Percentiles rank a stretch among this genome's conserved stretches.
phyloP scores from a whole-genome alignment of 2,888 invertebrate genomes.

The Hyposoter didymator region DNA sequence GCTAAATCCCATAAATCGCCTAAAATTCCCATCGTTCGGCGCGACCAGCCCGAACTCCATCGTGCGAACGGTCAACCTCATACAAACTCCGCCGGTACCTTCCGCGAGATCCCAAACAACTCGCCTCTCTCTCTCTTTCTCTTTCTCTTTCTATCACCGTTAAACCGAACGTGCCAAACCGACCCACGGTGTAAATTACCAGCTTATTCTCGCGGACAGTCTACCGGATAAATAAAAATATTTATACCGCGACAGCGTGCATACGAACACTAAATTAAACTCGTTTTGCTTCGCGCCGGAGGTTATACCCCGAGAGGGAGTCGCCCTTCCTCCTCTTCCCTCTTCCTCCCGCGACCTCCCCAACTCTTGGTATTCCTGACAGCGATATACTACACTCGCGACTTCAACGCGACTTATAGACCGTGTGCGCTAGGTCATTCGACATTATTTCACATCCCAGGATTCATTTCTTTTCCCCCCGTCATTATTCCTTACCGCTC shows the following conservation, averaged over 20 bases:
- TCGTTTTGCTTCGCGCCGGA: slow-evolving; percentile 66
- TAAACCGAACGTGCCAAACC: slow-evolving; percentile 55
- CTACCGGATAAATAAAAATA: slow-evolving; percentile 80
- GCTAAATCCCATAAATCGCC: slow-evolving; percentile 79
- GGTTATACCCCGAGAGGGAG: slow-evolving; percentile 41
- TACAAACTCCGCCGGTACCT: neutral
- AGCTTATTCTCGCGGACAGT: slow-evolving; percentile 78
- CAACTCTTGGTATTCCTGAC: slow-evolving; percentile 46
- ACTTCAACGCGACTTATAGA: slow-evolving; percentile 54
- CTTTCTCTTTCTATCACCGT: slow-evolving; percentile 13
- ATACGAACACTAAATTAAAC: slow-evolving; percentile 80
- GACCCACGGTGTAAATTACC: slow-evolving; percentile 79
- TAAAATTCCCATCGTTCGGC: slow-evolving; percentile 76
- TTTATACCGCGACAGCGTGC: slow-evolving; percentile 80
- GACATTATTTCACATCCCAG: slow-evolving; percentile 54
- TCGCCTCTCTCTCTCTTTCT: slow-evolving; percentile 28
- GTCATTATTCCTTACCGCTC: slow-evolving; percentile 6
- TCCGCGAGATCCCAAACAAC: slow-evolving; percentile 27
- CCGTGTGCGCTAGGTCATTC: slow-evolving; percentile 59
- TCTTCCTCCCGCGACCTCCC: slow-evolving; percentile 22
- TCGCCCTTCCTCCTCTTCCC: slow-evolving; percentile 28
- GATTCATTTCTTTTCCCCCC: slow-evolving; percentile 9
- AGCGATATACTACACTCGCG: slow-evolving; percentile 42
- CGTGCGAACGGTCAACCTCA: slow-evolving; percentile 7
- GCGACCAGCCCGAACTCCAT: slow-evolving; percentile 21